A percentile compares a stretch with the other conserved stretches of the same genome.
Evolutionary conservation across 2,113 vertebrate genomes (phyloP).

Genomic region (Chionis minor): DNA sequence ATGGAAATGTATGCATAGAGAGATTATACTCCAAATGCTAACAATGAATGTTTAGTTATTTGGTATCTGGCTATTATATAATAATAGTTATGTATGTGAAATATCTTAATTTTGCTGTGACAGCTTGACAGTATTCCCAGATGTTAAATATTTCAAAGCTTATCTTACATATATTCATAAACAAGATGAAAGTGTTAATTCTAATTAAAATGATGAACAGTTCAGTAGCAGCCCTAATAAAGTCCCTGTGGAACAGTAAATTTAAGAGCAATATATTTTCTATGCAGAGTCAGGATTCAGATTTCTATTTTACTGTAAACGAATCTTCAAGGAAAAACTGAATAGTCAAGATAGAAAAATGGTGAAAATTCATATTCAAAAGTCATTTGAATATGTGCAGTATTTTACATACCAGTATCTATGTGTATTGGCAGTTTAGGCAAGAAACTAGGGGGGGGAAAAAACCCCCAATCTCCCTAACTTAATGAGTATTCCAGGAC

Average conservation of each 20-base stretch:
- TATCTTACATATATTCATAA: constrained; percentile 63
- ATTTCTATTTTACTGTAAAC: background rate
- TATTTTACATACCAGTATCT: background rate
- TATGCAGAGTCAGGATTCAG: background rate
- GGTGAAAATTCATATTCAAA: background rate
- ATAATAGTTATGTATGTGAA: constrained; percentile 52
- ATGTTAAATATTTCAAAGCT: constrained; percentile 66
- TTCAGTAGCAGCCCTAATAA: constrained; percentile 58
- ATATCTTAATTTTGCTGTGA: constrained; percentile 71
- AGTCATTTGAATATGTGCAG: background rate
- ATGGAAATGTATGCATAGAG: constrained; percentile 70
- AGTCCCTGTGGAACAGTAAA: constrained; percentile 5
- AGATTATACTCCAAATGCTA: constrained; percentile 72
- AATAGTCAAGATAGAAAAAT: background rate
- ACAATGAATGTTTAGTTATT: constrained; percentile 79
- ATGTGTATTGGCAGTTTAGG: background rate
- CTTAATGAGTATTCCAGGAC: background rate
- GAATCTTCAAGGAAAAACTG: background rate
- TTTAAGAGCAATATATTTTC: constrained; percentile 32
- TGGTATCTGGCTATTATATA: constrained; percentile 69
- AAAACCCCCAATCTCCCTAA: background rate
- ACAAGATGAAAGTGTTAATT: constrained; percentile 72
- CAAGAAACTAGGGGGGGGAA: rapidly evolving
- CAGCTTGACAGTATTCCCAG: constrained; percentile 61
- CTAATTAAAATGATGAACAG: constrained; percentile 69